These are phyloP conservation scores for Pantelozetes paolii DNA, from an alignment of 2,888 invertebrate genomes.

Conservation along the genomic window DNA sequence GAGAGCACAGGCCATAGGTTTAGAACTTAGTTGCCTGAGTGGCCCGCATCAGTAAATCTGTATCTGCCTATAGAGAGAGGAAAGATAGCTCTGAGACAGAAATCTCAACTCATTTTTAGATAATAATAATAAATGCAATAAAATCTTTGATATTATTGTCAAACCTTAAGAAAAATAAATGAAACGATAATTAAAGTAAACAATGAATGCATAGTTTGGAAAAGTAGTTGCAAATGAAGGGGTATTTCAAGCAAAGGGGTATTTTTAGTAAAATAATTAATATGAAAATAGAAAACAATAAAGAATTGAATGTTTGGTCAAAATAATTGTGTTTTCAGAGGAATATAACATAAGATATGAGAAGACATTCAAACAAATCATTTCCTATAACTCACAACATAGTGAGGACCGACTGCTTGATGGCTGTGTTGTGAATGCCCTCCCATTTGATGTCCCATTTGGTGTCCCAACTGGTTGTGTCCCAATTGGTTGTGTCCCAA, in stretches of 20 bases:
- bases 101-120: background rate
- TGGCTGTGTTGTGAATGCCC: slow-evolving; percentile 34
- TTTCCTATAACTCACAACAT: slow-evolving; percentile 43
- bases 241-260: no score
- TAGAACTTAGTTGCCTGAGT: slow-evolving; percentile 42
- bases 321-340: background rate
- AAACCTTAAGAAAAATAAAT: background rate
- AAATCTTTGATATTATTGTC: background rate
- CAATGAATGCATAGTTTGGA: no score
- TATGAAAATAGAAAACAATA: no score
- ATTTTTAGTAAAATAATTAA: no score
- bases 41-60: slow-evolving; percentile 40
- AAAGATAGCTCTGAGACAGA: background rate
- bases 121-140: background rate
- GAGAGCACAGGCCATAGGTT: background rate
- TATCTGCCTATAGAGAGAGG: slow-evolving; percentile 35
- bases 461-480: slow-evolving; percentile 36
- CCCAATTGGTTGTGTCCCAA: background rate
- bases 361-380: background rate
- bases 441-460: background rate
- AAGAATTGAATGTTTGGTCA: no score
- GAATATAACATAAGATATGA: background rate
- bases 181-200: background rate
- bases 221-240: no score
- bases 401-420: slow-evolving; percentile 28